Conservation (phyloP, 2,113 vertebrate genomes). For the Alexandromys fortis region DNA sequence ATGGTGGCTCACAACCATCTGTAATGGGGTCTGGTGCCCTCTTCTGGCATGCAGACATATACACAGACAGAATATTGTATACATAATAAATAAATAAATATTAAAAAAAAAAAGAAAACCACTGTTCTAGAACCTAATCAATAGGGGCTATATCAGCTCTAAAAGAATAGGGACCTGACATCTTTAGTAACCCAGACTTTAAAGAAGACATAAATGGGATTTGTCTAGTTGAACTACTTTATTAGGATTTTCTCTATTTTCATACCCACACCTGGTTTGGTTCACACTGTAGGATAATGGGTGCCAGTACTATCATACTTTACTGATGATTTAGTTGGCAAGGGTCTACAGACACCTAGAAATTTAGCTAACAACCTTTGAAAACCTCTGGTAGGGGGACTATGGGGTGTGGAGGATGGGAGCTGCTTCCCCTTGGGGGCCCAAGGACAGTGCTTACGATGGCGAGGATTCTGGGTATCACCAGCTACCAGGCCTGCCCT, state of each 20-base stretch:
- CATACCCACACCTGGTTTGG: not conserved
- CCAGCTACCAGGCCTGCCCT: not conserved
- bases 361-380: constrained; percentile 54
- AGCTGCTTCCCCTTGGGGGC: not conserved
- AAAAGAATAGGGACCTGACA: constrained; percentile 21
- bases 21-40: no score
- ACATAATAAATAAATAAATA: no score
- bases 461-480: not conserved
- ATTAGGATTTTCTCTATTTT: constrained; percentile 57
- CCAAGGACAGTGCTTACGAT: constrained; percentile 21
- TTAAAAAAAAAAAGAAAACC: no score
- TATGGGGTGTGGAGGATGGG: not conserved
- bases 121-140: not conserved
- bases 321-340: constrained; percentile 22
- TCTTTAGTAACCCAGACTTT: not conserved
- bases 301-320: constrained; percentile 14
- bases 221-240: constrained; percentile 68
- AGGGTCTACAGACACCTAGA: not conserved
- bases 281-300: not conserved
- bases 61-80: no score
- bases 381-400: constrained; percentile 2
- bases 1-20: no score
- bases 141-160: not conserved
- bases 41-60: no score
- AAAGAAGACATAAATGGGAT: constrained; percentile 40